Evolutionary conservation across 2,888 invertebrate genomes (phyloP), one percentile per base, ranked within the genome.

Genomic region (Cryptophagus acutangulus): DNA sequence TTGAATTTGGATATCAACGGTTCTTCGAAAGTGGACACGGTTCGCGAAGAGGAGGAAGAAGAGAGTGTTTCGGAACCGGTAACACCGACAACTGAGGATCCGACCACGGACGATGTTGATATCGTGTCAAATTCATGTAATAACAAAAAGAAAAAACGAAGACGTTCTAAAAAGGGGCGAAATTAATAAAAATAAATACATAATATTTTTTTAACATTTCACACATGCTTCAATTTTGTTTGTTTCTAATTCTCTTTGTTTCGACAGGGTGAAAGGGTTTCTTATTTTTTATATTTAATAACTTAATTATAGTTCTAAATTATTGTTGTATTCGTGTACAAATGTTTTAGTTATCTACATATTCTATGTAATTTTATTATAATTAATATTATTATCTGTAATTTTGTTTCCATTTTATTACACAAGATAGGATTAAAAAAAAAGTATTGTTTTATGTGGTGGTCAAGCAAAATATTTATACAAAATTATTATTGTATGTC

Each of bases 11-110:
- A 60, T 20, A 38, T 60, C 17, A 63, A 61, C 45, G 46, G 36
- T 36, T 33, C 9, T 16, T 15, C n/a, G 9, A 15, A 5, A 15
- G n/a, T 8, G 9, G 16, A 31, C 5, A 16, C 9, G 8, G 57
- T 58, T 8, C 54, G 57, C 8, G 70, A 69, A 58, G 75, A 77
- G 9, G 78, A 77, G 42, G 72, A 68, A 43, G 75, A 75, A 17
- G 69, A 67, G 31, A 57, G 67, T n/a, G 49, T 61, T 13, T 67
- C 66, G 3, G 67, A 67, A 42, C 69, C 72, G 13, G 67, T 69
- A 55, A 78, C 65, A 66, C 79, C 75, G 61, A 78, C 53, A 62
- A 74, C 72, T 53, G 72, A 74, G 18, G 73, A 74, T 26, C 70
- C 49, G 36, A 73, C 65, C 63, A 70, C 74, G 52, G 70, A 71